phyloP scores from a whole-genome alignment of 2,113 vertebrate species.

The Tylochromis polylepis region DNA sequence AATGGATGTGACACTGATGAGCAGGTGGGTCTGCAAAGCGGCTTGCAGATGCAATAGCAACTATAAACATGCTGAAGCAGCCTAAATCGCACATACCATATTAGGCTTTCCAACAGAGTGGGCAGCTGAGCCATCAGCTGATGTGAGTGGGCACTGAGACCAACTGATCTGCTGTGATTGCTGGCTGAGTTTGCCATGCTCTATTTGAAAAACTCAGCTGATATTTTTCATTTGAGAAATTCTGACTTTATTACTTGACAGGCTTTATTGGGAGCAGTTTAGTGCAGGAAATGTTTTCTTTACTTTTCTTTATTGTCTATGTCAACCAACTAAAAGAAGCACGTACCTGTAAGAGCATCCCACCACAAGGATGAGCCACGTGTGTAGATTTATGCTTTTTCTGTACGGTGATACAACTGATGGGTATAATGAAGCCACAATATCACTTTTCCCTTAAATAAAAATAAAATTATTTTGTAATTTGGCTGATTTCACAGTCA shows the following conservation, averaged over 20 bases:
- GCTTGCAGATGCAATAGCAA: background rate
- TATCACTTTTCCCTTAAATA: background rate
- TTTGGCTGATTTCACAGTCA: background rate
- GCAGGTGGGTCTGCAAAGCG: background rate
- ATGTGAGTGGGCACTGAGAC: background rate
- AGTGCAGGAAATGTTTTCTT: fast-evolving
- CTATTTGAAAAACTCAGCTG: background rate
- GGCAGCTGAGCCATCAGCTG: background rate
- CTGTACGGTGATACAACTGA: fast-evolving
- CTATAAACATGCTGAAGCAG: background rate
- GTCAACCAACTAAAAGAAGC: background rate
- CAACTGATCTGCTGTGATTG: background rate
- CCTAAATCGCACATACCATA: background rate
- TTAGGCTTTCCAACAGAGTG: background rate
- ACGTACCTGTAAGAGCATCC: background rate
- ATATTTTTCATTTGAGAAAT: background rate
- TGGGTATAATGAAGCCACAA: background rate
- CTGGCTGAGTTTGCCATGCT: background rate
- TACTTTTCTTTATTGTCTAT: background rate
- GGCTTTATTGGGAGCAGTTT: background rate
- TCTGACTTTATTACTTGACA: background rate
- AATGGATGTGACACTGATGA: background rate
- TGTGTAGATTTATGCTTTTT: background rate
- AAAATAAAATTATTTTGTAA: background rate
- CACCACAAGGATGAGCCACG: background rate